These are phyloP conservation scores for Watsonalla cultraria DNA, from an alignment of 2,888 invertebrate genomes.

Conservation along the genomic window DNA sequence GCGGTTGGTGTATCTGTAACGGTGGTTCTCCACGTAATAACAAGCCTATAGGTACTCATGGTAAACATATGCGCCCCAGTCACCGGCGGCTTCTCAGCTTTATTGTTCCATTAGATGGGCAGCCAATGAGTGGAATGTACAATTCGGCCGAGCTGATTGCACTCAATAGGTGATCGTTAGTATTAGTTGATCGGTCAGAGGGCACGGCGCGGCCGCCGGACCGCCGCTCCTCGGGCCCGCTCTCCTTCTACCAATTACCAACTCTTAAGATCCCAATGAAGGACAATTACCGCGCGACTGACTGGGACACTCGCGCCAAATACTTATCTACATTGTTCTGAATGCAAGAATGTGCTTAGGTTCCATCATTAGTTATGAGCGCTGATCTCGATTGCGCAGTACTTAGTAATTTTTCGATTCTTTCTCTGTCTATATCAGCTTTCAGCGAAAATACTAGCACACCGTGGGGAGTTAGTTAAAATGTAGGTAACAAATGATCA, in stretches of 20 bases:
- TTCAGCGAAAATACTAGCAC: too few species aligned
- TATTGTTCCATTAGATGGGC: conserved; percentile 5
- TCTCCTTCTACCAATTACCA: conserved; percentile 29
- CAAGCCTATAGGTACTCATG: too few species aligned
- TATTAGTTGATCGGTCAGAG: conserved; percentile 15
- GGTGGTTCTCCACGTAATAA: too few species aligned
- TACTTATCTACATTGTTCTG: neutral
- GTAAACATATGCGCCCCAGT: too few species aligned
- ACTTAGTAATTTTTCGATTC: too few species aligned
- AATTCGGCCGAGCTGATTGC: conserved; percentile 24
- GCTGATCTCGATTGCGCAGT: too few species aligned
- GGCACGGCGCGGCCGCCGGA: conserved; percentile 10
- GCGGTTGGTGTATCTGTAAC: too few species aligned
- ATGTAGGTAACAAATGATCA: too few species aligned
- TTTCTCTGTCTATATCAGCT: too few species aligned
- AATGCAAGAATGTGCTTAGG: too few species aligned
- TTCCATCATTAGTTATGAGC: too few species aligned
- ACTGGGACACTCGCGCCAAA: conserved; percentile 2
- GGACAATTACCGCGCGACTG: conserved; percentile 30
- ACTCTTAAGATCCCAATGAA: conserved; percentile 38
- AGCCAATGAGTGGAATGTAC: conserved; percentile 2
- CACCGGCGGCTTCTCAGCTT: neutral
- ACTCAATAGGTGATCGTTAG: conserved; percentile 22
- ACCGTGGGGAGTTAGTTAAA: too few species aligned
- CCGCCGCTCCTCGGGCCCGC: conserved; percentile 10